phyloP scores from a whole-genome alignment of 2,113 vertebrate species.

The Ammodytes dubius region DNA sequence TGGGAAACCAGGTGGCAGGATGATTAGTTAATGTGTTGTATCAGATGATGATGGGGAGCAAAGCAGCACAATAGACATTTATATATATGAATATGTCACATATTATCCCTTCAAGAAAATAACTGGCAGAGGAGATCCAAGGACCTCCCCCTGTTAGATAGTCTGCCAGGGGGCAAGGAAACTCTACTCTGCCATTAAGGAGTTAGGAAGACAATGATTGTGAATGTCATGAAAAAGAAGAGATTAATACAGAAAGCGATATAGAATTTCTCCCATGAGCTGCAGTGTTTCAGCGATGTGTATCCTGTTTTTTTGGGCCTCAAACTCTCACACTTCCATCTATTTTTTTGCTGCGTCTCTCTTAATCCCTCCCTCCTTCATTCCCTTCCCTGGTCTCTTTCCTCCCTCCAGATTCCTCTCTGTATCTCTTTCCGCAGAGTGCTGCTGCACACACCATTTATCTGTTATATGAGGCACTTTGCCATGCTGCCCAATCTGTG shows the following conservation, averaged over 20 bases:
- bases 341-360: not conserved
- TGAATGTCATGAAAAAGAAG: not conserved
- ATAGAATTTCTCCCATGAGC: not conserved
- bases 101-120: slow-evolving; percentile 27
- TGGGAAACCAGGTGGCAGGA: not conserved
- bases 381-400: not conserved
- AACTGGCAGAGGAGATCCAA: slow-evolving; percentile 41
- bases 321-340: not conserved
- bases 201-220: not conserved
- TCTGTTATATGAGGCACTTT: slow-evolving; percentile 17
- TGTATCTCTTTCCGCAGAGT: slow-evolving; percentile 16
- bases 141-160: slow-evolving; percentile 29
- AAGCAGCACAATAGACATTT: slow-evolving; percentile 21
- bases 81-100: slow-evolving; percentile 26
- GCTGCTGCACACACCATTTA: slow-evolving; percentile 16
- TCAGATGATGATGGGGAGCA: not conserved
- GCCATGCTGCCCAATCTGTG: not conserved
- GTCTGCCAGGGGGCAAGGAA: slow-evolving; percentile 28
- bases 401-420: slow-evolving; percentile 10
- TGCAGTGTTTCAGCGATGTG: not conserved
- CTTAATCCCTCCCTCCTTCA: slow-evolving; percentile 12
- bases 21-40: not conserved
- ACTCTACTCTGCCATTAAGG: slow-evolving; percentile 7
- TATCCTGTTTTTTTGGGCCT: not conserved
- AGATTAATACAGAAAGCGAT: not conserved